Evolutionary conservation across 2,888 invertebrate genomes (phyloP), one percentile per base, ranked within the genome.

Genomic region (Ecliptopera silaceata): DNA sequence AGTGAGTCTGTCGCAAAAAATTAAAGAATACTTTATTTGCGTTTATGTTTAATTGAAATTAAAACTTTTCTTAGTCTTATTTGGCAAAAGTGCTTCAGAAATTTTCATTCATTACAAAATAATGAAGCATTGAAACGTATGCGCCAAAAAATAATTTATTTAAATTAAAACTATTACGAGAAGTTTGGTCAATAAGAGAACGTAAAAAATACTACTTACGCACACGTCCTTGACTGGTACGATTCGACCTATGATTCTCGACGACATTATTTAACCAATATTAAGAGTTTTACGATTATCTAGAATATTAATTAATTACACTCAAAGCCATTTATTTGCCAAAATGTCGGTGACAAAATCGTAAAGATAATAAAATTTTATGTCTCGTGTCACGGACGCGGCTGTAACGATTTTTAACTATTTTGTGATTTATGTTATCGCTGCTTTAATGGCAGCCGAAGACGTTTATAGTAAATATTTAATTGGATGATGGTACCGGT

Each of bases 281-380:
- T 36, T 8, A 26, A 29, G 15, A 29, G 15, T 36, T 31, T 38
- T 10, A 39, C 47, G 29, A 17, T 12, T 48, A 54, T 32, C 10
- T 42, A 34, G 54, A 59, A 54, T 59, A 50, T 50, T 61, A 61
- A 66, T 66, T 64, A 64, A 59, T 51, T 62, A 69, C 64, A 64
- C 68, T 69, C 71, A 69, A 66, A 65, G 64, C 69, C 71, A 77
- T 79, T 77, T 75, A 76, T 78, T 82, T 71, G 74, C 76, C 75
- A 77, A 80, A 76, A 77, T 72, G 71, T 63, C 72, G 74, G 65
- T 72, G 73, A 75, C 71, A 70, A 73, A 77, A 75, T 81, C 80
- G 72, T 79, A 71, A 70, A 72, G 77, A 75, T 81, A 80, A 74
- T 84, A 74, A 81, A 83, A 76, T 73, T 77, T 80, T 69, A 80